Base-by-base conservation (phyloP, 2,113 vertebrate species). In the Thomomys bottae region DNA sequence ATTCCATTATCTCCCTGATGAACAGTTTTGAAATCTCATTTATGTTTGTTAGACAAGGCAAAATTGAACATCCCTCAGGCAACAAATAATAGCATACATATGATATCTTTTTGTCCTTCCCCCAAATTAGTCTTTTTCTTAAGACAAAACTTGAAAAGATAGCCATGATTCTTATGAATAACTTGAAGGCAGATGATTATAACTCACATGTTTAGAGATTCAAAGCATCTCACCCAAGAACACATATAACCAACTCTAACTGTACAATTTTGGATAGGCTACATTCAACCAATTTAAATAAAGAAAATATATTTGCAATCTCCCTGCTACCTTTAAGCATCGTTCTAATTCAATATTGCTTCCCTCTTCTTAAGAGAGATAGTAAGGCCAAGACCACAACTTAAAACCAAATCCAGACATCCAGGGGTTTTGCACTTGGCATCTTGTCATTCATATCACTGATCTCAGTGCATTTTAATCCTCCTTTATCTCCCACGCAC, bases 11-110 rank as follows among this genome's bases (percentile, higher is more conserved):
- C 82, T 42, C 81, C 28, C 30, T 71, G 81, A 86, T 94, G 88
- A 92, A 89, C 89, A 81, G 42, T 96, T 97, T 87, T 91, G 81
- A 96, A 95, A 96, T 96, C 81, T 96, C 93, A 95, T 96, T 96
- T 94, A 95, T 79, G 97, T 97, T 96, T 89, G 77, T 96, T 94
- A 96, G 94, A 95, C 84, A 95, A 95, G 89, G 92, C 88, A 95
- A 95, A 96, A 95, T 93, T 90, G 96, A 97, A 92, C 20, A 92
- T 83, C 75, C 75, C 63, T 95, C 61, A 88, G 90, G 80, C 81
- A 91, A 93, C 54, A 93, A 97, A 93, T 94, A 96, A 92, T 88
- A 97, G 57, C 72, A 80, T 87, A 83, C 71, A 64, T 72, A 81
- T 28, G 34, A 32, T 92, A 91, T 17, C 2, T 95, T 95, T 90